Percentiles rank a stretch among this genome's conserved stretches.
Conservation (phyloP, 2,797 vertebrate genomes). For the Sebastes taczanowskii region DNA sequence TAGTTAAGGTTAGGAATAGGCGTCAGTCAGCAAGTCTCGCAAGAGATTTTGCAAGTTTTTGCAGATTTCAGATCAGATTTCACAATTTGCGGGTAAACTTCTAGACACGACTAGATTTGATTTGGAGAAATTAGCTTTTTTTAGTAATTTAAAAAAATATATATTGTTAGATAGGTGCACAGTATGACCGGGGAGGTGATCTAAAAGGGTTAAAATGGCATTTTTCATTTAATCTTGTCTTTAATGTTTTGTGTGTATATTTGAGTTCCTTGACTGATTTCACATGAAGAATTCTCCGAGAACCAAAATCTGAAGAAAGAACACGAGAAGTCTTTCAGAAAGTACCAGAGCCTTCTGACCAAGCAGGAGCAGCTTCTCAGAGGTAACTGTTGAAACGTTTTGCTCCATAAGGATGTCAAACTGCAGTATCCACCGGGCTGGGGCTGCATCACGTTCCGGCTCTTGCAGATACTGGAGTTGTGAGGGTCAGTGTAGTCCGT, state of each 20-base stretch:
- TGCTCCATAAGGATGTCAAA: neutral
- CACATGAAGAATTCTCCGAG: conserved; percentile 90
- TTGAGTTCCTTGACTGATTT: conserved; percentile 43
- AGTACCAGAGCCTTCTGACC: conserved; percentile 90
- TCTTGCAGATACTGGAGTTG: neutral
- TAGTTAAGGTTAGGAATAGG: too few species aligned
- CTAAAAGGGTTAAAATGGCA: rapidly evolving
- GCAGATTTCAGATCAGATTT: too few species aligned
- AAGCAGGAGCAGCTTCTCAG: conserved; percentile 94
- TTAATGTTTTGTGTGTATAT: neutral
- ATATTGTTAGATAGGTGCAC: too few species aligned
- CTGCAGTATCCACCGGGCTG: neutral
- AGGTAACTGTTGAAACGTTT: conserved; percentile 76
- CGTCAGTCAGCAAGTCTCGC: too few species aligned
- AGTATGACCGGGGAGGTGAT: too few species aligned
- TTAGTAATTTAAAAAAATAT: rapidly evolving
- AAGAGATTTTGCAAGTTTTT: too few species aligned
- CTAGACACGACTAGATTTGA: too few species aligned
- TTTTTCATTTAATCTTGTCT: neutral
- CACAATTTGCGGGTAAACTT: too few species aligned
- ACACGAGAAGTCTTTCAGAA: conserved; percentile 92
- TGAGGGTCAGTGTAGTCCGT: neutral
- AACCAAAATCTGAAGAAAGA: conserved; percentile 92
- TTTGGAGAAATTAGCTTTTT: too few species aligned
- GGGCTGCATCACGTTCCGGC: too few species aligned